Base-by-base conservation (phyloP, 2,888 invertebrate genomes). In the Sinohyriopsis cumingii region DNA sequence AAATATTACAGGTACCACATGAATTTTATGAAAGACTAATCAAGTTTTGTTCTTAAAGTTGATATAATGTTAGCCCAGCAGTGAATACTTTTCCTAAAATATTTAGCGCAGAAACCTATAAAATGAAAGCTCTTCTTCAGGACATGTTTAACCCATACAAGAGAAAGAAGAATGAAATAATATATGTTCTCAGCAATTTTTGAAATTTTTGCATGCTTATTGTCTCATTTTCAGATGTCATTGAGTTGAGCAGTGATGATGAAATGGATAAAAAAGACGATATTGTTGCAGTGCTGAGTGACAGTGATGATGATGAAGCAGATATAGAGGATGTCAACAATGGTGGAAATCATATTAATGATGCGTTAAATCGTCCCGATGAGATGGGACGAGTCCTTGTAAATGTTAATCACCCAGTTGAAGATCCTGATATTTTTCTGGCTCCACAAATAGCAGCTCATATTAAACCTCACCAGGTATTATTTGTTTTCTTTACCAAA, bases 381-480 rank as follows among this genome's bases (percentile, higher is more conserved):
- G 95, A 95, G 77, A 93, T 95, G 87, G 98, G 98, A 0, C 92
- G 96, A 28, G 97, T 98, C 20, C 92, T 96, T 75, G 95, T 98
- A 65, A 98, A 98, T 90, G 94, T 98, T 33, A 97, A 96, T 12
- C 98, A 98, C 90, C 95, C 96, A 0, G 94, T 95, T 70, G 94
- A 93, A 67, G 98, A 98, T 87, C 94, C 94, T 22, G 97, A 97
- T 86, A 94, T 98, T 78, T 98, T 95, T 90, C 92, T 98, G 69
- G 95, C 97, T 0, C 95, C 96, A 0, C 97, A 91, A 73, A 95
- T 98, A 65, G 95, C 96, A 0, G 92, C 95, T 80, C 93, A 95
- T 67, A 96, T 98, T 70, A 98, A 98, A 91, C 97, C 98, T 3
- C 98, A 98, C 93, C 98, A 98, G 93, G 95, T 95, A 73, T 25